Conservation (phyloP, 1,140 invertebrate genomes). For the Drosophila pseudoobscura region DNA sequence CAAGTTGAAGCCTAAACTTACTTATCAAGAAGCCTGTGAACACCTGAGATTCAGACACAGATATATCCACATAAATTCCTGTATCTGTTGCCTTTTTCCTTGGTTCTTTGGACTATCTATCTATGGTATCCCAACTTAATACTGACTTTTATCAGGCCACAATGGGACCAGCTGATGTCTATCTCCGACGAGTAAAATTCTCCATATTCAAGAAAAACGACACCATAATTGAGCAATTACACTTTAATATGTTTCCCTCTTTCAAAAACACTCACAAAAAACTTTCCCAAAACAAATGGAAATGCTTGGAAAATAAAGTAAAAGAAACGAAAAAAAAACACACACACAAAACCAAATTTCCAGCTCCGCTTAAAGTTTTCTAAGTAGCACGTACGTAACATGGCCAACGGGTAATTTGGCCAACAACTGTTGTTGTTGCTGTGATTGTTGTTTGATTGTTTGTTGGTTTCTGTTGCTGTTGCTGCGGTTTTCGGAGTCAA, state of each 20-base stretch:
- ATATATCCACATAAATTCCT: too few species aligned
- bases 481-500: constrained; percentile 10
- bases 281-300: constrained; percentile 34
- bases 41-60: too few species aligned
- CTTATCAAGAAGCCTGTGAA: too few species aligned
- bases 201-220: too few species aligned
- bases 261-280: neutral
- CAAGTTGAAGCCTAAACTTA: too few species aligned
- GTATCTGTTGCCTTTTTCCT: too few species aligned
- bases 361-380: constrained; percentile 28
- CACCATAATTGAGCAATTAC: constrained; percentile 32
- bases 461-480: constrained; percentile 2
- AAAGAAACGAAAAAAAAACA: constrained; percentile 7
- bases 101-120: too few species aligned
- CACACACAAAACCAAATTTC: constrained; percentile 10
- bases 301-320: constrained; percentile 1
- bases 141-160: too few species aligned
- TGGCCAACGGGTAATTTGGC: constrained; percentile 50
- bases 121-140: too few species aligned
- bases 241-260: constrained; percentile 16
- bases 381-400: constrained; percentile 57
- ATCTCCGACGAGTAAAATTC: too few species aligned
- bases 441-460: constrained; percentile 7
- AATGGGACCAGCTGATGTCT: too few species aligned
- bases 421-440: constrained; percentile 29